Percentiles rank a stretch among this genome's conserved stretches.
Conservation (phyloP, 2,797 vertebrate genomes). For the Falco cherrug region DNA sequence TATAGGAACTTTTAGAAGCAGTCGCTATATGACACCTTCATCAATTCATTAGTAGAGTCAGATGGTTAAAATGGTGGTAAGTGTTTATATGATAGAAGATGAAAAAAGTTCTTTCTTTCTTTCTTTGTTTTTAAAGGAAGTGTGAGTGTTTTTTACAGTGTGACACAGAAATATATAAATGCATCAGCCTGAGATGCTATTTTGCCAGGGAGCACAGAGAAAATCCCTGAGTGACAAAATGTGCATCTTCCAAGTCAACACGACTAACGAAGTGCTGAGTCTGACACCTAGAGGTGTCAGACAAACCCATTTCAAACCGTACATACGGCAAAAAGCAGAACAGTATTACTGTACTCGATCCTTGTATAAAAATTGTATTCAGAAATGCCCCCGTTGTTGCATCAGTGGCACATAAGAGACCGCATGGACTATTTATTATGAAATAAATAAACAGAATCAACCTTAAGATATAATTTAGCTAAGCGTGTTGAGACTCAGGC, state of each 20-base stretch:
- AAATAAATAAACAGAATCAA: background rate
- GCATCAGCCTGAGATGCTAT: background rate
- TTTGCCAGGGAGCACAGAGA: background rate
- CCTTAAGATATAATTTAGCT: background rate
- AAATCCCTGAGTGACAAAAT: background rate
- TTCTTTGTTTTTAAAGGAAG: background rate
- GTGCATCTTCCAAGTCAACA: background rate
- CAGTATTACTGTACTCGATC: background rate
- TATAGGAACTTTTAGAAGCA: background rate
- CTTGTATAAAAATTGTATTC: background rate
- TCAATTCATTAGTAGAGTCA: background rate
- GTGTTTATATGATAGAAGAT: background rate
- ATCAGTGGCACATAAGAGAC: background rate
- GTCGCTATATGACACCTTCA: fast-evolving
- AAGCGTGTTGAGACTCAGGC: background rate
- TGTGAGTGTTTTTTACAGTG: background rate
- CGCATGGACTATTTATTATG: background rate
- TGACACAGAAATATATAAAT: background rate
- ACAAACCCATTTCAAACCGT: background rate
- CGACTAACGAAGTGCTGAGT: background rate
- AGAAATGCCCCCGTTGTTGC: background rate
- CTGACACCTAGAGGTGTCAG: slow-evolving; percentile 31
- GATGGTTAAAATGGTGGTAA: background rate
- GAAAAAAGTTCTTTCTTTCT: background rate
- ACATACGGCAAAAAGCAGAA: background rate